Evolutionary conservation across 2,797 vertebrate genomes (phyloP), one percentile per base, ranked within the genome.

Genomic region (Propithecus deckenii): DNA sequence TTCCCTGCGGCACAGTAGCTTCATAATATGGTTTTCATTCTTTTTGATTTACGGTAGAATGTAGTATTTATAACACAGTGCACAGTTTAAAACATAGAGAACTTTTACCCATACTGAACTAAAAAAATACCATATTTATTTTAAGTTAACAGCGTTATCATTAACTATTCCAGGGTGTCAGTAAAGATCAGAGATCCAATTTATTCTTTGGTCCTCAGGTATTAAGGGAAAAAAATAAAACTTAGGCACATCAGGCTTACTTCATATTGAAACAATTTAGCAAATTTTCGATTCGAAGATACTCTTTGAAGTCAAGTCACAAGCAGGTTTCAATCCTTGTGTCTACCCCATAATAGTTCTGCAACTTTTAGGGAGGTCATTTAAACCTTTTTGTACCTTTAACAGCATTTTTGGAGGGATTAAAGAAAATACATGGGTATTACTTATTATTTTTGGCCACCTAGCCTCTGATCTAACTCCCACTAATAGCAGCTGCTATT

Each of bases 21-120:
- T 95, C 10, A 12, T 65, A 86, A 95, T 22, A 75, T 22, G 78
- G 81, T 87, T 92, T 95, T 86, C 78, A 61, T 85, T 86, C 30
- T 90, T 90, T 96, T 59, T 79, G 43, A 97, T 95, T 94, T 96
- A 86, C 80, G 41, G 61, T 50, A 96, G 50, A 90, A 85, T 95
- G 61, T 25, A 95, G 50, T 79, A 69, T 94, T 97, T 95, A 71
- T 88, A 81, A 79, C 55, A 93, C 14, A 65, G 46, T 38, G 28
- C 50, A 91, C 57, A 72, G 65, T 91, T 97, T 96, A 95, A 96
- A 92, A n/a, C 46, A 78, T 23, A 81, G 25, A 86, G 35, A 97
- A 81, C 4, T 1, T 79, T 78, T 5, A 3, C 32, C 20, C 43
- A 2, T 20, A 55, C 5, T 52, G 65, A 93, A 92, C 41, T 25